A percentile compares a stretch with the other conserved stretches of the same genome.
phyloP scores from a whole-genome alignment of 2,113 vertebrate genomes.

The Aegithalos caudatus region DNA sequence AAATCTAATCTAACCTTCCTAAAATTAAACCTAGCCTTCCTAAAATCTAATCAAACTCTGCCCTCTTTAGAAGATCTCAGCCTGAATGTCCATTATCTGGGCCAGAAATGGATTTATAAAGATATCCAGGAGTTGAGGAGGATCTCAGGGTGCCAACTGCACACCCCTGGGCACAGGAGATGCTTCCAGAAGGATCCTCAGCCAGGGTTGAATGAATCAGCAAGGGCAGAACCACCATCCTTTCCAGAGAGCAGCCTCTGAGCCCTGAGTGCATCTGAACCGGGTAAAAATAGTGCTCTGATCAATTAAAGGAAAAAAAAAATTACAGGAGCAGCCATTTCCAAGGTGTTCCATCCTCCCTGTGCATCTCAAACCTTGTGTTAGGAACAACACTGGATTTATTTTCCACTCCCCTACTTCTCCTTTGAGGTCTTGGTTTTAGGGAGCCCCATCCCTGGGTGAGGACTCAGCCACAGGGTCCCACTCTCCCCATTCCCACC shows the following conservation, averaged over 20 bases:
- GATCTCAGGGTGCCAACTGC: background rate
- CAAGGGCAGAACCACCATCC: background rate
- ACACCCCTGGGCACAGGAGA: background rate
- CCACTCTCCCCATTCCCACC: background rate
- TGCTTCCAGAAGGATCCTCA: background rate
- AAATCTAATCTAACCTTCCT: background rate
- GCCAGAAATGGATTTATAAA: background rate
- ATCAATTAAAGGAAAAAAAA: background rate
- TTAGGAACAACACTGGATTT: background rate
- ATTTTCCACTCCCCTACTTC: background rate
- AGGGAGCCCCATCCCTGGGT: fast-evolving
- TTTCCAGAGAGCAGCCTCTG: background rate
- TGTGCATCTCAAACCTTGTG: background rate
- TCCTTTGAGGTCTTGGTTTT: background rate
- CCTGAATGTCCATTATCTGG: fast-evolving
- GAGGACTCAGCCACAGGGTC: background rate
- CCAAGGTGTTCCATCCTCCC: background rate
- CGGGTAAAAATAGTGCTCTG: background rate
- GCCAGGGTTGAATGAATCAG: background rate
- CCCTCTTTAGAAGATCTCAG: background rate
- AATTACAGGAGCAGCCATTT: background rate
- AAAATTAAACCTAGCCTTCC: too few species aligned
- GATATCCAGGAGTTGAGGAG: background rate
- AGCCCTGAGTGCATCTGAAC: background rate
- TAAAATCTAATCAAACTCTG: fast-evolving